phyloP scores from a whole-genome alignment of 1,140 invertebrate genomes.

The Aphidius ervi region DNA sequence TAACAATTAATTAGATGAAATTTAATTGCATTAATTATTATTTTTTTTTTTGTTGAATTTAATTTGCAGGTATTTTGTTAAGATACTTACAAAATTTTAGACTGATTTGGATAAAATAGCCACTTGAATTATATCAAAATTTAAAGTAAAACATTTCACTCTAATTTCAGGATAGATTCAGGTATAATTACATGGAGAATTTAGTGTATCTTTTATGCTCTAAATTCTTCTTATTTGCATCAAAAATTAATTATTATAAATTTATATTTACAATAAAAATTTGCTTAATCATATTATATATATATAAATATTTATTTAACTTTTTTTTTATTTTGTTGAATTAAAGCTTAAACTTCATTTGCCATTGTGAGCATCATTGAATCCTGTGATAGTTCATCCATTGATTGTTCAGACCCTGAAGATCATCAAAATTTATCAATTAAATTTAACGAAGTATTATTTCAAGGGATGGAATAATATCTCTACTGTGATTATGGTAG shows the following conservation, averaged over 20 bases:
- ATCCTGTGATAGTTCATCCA: conserved; percentile 77
- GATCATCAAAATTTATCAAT: conserved; percentile 2
- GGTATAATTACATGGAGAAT: neutral
- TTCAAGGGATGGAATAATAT: conserved; percentile 1
- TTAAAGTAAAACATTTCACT: no score
- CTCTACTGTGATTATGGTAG: conserved; percentile 44
- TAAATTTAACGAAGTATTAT: conserved; percentile 6
- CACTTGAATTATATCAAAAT: no score
- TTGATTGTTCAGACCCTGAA: conserved; percentile 68
- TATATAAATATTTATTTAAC: neutral
- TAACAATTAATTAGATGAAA: no score
- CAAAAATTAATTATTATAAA: neutral
- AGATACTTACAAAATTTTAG: no score
- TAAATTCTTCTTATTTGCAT: neutral
- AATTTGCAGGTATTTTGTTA: no score
- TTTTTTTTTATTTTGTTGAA: neutral
- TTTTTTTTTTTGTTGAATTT: no score
- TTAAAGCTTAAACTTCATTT: conserved; percentile 60
- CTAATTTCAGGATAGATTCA: no score
- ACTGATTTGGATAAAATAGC: no score
- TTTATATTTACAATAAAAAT: neutral
- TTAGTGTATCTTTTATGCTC: neutral
- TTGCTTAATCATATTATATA: conserved; percentile 3
- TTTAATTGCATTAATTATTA: no score
- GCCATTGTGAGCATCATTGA: conserved; percentile 76